Base-by-base conservation (phyloP, 2,888 invertebrate genomes). In the Aspidiotus destructor region DNA sequence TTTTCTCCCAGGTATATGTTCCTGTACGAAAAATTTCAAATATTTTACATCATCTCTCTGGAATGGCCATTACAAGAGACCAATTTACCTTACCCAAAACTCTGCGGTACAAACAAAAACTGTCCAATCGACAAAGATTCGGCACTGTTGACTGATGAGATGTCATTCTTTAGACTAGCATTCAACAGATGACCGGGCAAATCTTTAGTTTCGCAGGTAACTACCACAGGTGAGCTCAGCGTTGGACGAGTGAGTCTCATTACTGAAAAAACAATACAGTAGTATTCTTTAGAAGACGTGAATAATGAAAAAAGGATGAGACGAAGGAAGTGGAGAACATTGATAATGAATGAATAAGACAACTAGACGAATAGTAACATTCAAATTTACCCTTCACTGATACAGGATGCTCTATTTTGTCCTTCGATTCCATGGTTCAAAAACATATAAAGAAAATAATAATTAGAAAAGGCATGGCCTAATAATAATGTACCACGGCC, bases 1-100 rank as follows among this genome's bases (percentile, higher is more conserved):
- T 95, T 97, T 82, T 99, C 98, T 16, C 96, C 99, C 60, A 99
- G 81, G 78, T 97, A 98, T 74, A 99, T 96, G 77, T 94, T 97
- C 7, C 86, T 86, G 76, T 63, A 80, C 70, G 48, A 13, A 17
- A n/a, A n/a, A n/a, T 11, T n/a, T 48, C n/a, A 62, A n/a, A 62
- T 17, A 16, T 7, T 17, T 63, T 9, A 17, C 11, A 63, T 17
- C 6, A 52, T 13, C n/a, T 3, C 1, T 17, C 41, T 52, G n/a
- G 41, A 52, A 17, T 44, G 10, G 53, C 9, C 5, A 53, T n/a
- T 54, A 41, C 52, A 63, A 42, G 41, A 17, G 11, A 16, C 41
- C 41, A 41, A 62, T 48, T 16, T 44, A 15, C 71, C 76, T 73
- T 76, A 85, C 86, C 97, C 97, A 79, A 98, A 97, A 77, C 92